Evolutionary conservation across 2,113 vertebrate genomes (phyloP), one percentile per base, ranked within the genome.

Genomic region (Muscicapa adusta): DNA sequence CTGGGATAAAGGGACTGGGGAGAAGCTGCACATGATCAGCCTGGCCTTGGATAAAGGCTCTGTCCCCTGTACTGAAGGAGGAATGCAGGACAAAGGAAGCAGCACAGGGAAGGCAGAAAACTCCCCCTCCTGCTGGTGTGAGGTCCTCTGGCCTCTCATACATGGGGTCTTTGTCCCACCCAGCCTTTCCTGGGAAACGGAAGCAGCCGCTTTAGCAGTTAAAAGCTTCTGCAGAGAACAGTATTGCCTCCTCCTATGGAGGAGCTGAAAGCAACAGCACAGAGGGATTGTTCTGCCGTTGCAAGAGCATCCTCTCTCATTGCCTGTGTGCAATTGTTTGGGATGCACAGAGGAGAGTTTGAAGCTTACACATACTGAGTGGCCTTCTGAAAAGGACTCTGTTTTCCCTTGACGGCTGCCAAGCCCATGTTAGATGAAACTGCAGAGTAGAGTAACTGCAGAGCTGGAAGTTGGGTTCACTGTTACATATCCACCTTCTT

Each of bases 121-220:
- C 82, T 87, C 77, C 78, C 50, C 88, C 85, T 95, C 79, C 79
- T 95, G 89, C 94, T 91, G 83, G 14, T 85, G 91, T 93, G 89
- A 89, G 73, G 84, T 96, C 89, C 84, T 95, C 57, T 89, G 66
- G 77, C 23, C 2, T 76, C 77, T 89, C 68, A 28, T 57, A 79
- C 50, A 23, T 17, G 73, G 87, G 73, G 63, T 61, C 82, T 95
- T 94, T 95, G 91, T 96, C 91, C 77, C 34, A 57, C 62, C 9
- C 45, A 0, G 76, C 57, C 84, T 89, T 91, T 89, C 85, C 76
- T 89, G 81, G 86, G 87, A 93, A 89, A 48, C 23, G 16, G 95
- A 93, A 96, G 84, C 89, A 47, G 85, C 50, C 14, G 0, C 70
- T 88, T 53, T 58, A 70, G 83, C 71, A 76, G 89, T 87, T 93